These are phyloP conservation scores for Akabosia matsudoensis DNA, from an alignment of 1,140 invertebrate species.

Conservation along the genomic window DNA sequence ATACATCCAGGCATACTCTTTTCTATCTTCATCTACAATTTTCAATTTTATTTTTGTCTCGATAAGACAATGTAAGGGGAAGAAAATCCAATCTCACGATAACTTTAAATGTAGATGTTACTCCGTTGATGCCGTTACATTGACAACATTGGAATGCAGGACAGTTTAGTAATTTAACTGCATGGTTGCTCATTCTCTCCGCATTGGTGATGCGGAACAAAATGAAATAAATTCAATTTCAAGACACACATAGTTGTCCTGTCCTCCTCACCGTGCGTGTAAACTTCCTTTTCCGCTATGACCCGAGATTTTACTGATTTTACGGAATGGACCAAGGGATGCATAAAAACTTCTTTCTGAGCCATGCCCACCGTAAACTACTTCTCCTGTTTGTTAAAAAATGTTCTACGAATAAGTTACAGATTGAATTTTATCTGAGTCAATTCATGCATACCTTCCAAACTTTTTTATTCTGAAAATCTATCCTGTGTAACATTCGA, in stretches of 20 bases:
- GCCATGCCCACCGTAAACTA: background rate
- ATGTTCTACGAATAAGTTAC: too few species aligned
- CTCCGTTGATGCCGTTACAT: background rate
- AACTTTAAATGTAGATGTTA: background rate
- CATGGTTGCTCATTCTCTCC: background rate
- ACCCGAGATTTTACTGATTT: background rate
- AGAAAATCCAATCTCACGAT: background rate
- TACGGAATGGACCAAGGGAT: constrained; percentile 1
- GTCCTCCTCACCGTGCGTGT: background rate
- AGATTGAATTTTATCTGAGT: background rate
- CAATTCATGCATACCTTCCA: constrained; percentile 10
- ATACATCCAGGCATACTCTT: background rate
- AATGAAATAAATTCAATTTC: constrained; percentile 23
- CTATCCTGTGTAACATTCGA: too few species aligned
- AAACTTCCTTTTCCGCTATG: background rate
- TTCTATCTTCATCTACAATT: background rate
- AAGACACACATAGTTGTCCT: background rate
- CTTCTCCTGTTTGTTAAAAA: too few species aligned
- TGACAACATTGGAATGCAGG: background rate
- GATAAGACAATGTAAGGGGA: background rate
- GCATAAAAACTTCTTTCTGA: background rate
- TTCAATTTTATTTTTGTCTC: background rate
- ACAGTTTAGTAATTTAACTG: background rate
- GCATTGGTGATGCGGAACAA: constrained; percentile 9
- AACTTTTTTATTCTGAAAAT: too few species aligned